Percentiles rank a stretch among this genome's conserved stretches.
phyloP scores from a whole-genome alignment of 2,797 vertebrate genomes.

The Falco cherrug region DNA sequence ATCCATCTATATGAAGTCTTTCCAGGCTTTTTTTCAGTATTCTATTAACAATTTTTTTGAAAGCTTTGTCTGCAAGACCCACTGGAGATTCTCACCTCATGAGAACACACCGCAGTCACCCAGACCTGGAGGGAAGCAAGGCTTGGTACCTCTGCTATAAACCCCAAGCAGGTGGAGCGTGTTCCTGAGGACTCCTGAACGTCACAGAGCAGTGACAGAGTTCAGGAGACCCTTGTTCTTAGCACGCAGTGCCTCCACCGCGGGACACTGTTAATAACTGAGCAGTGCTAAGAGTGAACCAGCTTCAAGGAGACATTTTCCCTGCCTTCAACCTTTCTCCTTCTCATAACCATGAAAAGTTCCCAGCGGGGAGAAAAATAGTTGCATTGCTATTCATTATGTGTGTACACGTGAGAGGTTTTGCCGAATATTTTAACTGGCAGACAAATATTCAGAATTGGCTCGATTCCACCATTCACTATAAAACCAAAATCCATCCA shows the following conservation, averaged over 20 bases:
- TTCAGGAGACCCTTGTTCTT: neutral
- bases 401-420: slow-evolving; percentile 6
- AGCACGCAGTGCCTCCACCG: neutral
- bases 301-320: slow-evolving; percentile 13
- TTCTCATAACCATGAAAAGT: neutral
- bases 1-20: neutral
- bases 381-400: slow-evolving; percentile 14
- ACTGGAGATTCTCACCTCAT: neutral
- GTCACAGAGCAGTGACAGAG: neutral
- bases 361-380: slow-evolving; percentile 23
- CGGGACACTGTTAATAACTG: neutral
- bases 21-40: neutral
- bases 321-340: slow-evolving; percentile 1
- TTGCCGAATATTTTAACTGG: slow-evolving; percentile 59
- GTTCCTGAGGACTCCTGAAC: neutral
- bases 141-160: neutral
- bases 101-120: neutral
- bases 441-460: slow-evolving; percentile 46
- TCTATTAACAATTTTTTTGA: neutral
- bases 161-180: neutral
- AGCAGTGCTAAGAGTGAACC: neutral
- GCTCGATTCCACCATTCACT: slow-evolving; percentile 31
- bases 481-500: slow-evolving; percentile 49
- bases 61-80: neutral
- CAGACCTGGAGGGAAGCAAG: neutral